Percentiles rank a stretch among this genome's conserved stretches.
Evolutionary conservation across 1,140 invertebrate genomes (phyloP).

Genomic region (Nasonia longicornis): DNA sequence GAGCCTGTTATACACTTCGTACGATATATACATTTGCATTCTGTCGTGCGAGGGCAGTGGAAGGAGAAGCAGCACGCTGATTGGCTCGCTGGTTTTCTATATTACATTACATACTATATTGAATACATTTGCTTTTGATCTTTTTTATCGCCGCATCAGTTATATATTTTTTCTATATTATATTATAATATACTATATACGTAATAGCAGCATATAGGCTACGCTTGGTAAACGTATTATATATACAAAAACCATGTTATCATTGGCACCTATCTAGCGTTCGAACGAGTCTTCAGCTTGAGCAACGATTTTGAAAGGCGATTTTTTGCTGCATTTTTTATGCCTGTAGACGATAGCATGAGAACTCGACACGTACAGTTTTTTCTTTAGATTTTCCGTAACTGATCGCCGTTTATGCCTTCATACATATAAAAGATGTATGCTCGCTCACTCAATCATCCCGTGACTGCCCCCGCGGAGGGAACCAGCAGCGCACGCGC

Average conservation of each 20-base stretch:
- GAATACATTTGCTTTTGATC: constrained; percentile 64
- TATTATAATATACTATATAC: constrained; percentile 31
- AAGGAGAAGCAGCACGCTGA: constrained; percentile 67
- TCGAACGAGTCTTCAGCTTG: constrained; percentile 47
- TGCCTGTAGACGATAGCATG: no score
- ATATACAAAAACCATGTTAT: constrained; percentile 37
- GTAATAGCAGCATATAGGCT: constrained; percentile 66
- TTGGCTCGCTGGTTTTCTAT: constrained; percentile 69
- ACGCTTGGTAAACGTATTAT: constrained; percentile 57
- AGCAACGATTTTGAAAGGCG: not conserved
- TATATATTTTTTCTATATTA: constrained; percentile 48
- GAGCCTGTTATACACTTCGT: not conserved
- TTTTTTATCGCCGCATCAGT: constrained; percentile 64
- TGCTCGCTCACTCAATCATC: not conserved
- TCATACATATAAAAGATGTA: not conserved
- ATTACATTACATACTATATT: constrained; percentile 50
- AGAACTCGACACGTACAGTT: no score
- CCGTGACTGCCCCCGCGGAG: not conserved
- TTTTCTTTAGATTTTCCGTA: no score
- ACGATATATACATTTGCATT: not conserved
- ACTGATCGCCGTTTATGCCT: not conserved
- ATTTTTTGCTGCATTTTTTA: not conserved
- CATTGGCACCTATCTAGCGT: constrained; percentile 66
- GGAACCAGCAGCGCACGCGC: not conserved
- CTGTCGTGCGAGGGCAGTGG: constrained; percentile 56